Conservation (phyloP, 2,113 vertebrate species). For the Zapus hudsonius region DNA sequence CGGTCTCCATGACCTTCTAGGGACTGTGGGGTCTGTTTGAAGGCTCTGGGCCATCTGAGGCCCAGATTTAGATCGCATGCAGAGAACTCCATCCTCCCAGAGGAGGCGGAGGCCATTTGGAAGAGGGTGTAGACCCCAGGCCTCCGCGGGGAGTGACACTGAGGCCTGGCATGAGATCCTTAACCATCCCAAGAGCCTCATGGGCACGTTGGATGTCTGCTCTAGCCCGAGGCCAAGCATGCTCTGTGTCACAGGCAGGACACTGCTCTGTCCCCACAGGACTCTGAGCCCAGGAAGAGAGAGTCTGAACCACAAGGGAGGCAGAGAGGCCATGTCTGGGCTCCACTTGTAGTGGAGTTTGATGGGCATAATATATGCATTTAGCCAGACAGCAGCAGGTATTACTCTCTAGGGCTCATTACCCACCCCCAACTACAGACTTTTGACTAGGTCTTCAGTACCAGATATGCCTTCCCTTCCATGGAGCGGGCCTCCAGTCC, state of each 20-base stretch:
- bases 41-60: neutral
- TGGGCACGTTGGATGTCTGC: fast-evolving
- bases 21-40: neutral
- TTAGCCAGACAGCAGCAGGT: too few species aligned
- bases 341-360: neutral
- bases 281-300: neutral
- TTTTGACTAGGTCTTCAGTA: too few species aligned
- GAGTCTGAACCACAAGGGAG: neutral
- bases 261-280: neutral
- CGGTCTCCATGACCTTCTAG: neutral
- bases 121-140: fast-evolving
- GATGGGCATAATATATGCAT: too few species aligned
- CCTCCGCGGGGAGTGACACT: neutral
- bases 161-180: neutral
- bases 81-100: neutral
- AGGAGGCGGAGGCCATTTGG: neutral
- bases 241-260: neutral
- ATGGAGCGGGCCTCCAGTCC: too few species aligned
- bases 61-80: neutral
- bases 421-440: too few species aligned
- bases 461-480: too few species aligned
- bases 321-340: neutral
- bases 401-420: too few species aligned
- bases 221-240: neutral
- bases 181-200: fast-evolving